phyloP scores from a whole-genome alignment of 1,140 invertebrate genomes.

The Metaphire vulgaris region DNA sequence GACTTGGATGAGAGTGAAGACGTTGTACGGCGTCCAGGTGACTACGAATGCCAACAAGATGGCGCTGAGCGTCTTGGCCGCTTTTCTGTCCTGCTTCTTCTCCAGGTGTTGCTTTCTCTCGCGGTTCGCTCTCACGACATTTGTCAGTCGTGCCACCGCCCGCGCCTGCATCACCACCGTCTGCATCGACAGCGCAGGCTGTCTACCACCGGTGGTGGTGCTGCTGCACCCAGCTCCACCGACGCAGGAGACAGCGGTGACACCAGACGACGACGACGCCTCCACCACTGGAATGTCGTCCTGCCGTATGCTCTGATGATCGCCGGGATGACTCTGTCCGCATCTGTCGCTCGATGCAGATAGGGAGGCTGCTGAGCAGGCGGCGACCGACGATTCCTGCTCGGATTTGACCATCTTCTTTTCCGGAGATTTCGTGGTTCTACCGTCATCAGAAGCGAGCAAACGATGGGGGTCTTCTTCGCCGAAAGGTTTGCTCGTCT shows the following conservation, averaged over 20 bases:
- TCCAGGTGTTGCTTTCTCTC: conserved; percentile 69
- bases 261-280: background rate
- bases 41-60: conserved; percentile 96
- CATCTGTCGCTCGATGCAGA: too few species aligned
- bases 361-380: too few species aligned
- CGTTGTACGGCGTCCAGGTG: conserved; percentile 99
- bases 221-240: background rate
- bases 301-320: too few species aligned
- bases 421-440: background rate
- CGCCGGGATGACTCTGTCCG: too few species aligned
- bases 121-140: conserved; percentile 36
- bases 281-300: background rate
- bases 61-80: conserved; percentile 92
- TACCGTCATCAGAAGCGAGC: background rate
- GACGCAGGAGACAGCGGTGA: background rate
- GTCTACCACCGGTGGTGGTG: too few species aligned
- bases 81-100: conserved; percentile 94
- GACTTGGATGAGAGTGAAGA: conserved; percentile 56
- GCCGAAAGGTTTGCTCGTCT: background rate
- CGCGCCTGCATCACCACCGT: conserved; percentile 40
- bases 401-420: too few species aligned
- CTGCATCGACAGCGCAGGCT: conserved; percentile 20
- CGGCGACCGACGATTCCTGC: too few species aligned
- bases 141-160: conserved; percentile 38
- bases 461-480: background rate